Conservation (phyloP, 2,113 vertebrate species). For the Notothenia rossii region DNA sequence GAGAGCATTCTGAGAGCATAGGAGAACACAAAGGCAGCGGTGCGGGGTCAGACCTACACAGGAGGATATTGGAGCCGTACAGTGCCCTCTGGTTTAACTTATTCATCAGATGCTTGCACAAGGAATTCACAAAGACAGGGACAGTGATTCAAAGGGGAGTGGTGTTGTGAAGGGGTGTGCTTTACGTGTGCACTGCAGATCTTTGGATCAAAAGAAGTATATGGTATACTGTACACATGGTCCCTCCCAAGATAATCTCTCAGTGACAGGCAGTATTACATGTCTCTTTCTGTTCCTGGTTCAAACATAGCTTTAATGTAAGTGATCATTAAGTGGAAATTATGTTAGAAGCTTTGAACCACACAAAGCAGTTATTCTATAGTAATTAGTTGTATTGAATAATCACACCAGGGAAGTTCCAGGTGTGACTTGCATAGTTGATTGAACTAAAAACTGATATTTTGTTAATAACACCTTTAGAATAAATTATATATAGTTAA, state of each 20-base stretch:
- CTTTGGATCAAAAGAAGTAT: constrained; percentile 49
- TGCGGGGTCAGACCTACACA: constrained; percentile 51
- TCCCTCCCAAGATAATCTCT: constrained; percentile 8
- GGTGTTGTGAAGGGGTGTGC: constrained; percentile 8
- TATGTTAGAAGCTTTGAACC: not conserved
- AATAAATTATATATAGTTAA: not conserved
- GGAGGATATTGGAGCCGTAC: constrained; percentile 41
- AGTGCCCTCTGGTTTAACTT: constrained; percentile 52
- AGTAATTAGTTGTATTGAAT: too few relatives aligned
- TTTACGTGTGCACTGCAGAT: not conserved
- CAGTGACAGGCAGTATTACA: not conserved
- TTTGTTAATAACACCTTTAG: not conserved
- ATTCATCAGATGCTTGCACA: constrained; percentile 56
- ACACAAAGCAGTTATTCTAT: not conserved
- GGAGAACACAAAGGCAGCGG: constrained; percentile 44
- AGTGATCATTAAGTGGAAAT: not conserved
- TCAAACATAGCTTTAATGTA: not conserved
- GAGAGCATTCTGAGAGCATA: constrained; percentile 48
- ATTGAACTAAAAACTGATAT: not conserved
- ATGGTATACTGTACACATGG: constrained; percentile 42
- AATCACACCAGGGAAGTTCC: not conserved
- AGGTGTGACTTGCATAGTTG: not conserved
- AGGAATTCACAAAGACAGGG: constrained; percentile 44
- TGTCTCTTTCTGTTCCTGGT: not conserved
- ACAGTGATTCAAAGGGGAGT: constrained; percentile 34